A percentile compares a stretch with the other conserved stretches of the same genome.
These are phyloP conservation scores for Eremobia ochroleuca DNA, from an alignment of 2,888 invertebrate genomes.

Conservation along the genomic window DNA sequence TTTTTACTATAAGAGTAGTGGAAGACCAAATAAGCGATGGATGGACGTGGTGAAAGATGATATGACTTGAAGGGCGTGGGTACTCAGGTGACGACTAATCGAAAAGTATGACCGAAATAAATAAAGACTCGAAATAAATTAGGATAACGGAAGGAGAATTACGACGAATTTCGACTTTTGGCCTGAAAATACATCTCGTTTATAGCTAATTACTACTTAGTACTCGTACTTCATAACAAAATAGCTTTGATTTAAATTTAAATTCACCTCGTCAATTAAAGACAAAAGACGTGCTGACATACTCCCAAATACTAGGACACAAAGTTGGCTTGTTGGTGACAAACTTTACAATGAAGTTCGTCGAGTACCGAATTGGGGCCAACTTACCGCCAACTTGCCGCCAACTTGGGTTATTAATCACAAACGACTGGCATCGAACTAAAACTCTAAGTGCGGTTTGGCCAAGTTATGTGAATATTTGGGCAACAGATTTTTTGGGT, in stretches of 20 bases:
- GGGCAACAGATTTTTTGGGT: slow-evolving; percentile 17
- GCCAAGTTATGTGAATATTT: slow-evolving; percentile 31
- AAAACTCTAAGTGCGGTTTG: slow-evolving; percentile 45
- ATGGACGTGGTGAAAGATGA: no score
- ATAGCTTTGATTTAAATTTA: not conserved
- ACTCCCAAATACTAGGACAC: slow-evolving; percentile 37
- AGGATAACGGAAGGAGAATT: no score
- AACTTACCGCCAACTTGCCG: slow-evolving; percentile 42
- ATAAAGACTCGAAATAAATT: no score
- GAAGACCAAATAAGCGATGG: no score
- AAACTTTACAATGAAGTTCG: slow-evolving; percentile 61
- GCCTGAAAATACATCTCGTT: not conserved
- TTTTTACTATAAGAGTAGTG: not conserved
- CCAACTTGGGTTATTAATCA: slow-evolving; percentile 58
- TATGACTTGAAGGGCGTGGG: no score
- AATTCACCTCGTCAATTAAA: slow-evolving; percentile 21
- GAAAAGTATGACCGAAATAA: no score
- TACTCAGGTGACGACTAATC: no score
- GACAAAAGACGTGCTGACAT: slow-evolving; percentile 45
- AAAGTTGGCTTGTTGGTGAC: slow-evolving; percentile 54
- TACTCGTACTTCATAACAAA: not conserved
- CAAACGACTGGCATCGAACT: slow-evolving; percentile 37
- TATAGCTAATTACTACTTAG: not conserved
- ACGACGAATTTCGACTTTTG: no score
- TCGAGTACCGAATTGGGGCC: slow-evolving; percentile 52